Conservation (phyloP, 2,888 invertebrate species). For the Fabriciana adippe region DNA sequence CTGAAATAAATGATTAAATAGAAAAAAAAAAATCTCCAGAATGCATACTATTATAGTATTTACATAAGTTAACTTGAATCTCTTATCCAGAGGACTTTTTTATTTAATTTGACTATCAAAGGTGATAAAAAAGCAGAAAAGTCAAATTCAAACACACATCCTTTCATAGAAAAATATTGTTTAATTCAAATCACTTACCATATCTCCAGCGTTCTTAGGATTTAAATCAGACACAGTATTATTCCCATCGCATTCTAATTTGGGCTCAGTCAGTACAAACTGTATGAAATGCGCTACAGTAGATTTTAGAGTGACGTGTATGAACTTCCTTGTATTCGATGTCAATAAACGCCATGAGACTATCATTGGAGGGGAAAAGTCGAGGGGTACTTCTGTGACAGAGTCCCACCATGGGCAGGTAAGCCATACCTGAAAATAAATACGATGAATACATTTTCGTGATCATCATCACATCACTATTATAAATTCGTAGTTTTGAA, state of each 20-base stretch:
- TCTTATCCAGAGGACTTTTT: too few relatives aligned
- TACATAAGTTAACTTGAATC: too few relatives aligned
- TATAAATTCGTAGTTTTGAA: too few relatives aligned
- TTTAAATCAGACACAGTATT: constrained; percentile 86
- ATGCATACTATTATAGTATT: too few relatives aligned
- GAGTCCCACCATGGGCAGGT: constrained; percentile 90
- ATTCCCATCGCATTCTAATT: constrained; percentile 82
- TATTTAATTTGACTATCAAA: too few relatives aligned
- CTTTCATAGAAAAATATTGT: background rate
- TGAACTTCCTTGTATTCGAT: constrained; percentile 90
- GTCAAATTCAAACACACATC: too few relatives aligned
- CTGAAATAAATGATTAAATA: too few relatives aligned
- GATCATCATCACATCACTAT: background rate
- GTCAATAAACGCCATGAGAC: constrained; percentile 92
- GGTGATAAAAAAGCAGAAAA: too few relatives aligned
- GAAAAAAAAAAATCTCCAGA: too few relatives aligned
- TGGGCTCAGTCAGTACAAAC: constrained; percentile 73
- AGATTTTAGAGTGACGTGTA: constrained; percentile 89
- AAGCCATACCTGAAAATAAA: constrained; percentile 82
- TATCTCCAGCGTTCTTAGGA: constrained; percentile 81
- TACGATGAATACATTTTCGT: too few relatives aligned
- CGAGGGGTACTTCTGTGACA: constrained; percentile 87
- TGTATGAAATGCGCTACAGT: constrained; percentile 82
- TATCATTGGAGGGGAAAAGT: constrained; percentile 92
- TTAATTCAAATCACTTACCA: constrained; percentile 66